Evolutionary conservation across 1,140 invertebrate genomes (phyloP), one percentile per base, ranked within the genome.

Genomic region (Helicoverpa armigera): DNA sequence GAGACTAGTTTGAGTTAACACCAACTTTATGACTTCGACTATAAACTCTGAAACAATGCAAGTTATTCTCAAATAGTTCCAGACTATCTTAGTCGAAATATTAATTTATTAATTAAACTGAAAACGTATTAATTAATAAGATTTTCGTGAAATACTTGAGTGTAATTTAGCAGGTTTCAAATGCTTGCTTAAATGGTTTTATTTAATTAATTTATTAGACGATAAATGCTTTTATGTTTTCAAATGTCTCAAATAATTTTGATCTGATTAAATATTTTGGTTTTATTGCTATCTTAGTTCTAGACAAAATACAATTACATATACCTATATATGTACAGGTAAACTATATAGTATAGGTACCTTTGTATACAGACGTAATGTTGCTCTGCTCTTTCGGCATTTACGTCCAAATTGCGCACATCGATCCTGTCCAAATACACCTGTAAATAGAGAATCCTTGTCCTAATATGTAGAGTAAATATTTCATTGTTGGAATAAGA

Each of bases 391-490:
- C 69, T 72, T 31, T 14, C 67, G 50, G 13, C 50, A 54, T 18
- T 54, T 53, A 54, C 13, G 7, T 16, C 50, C 50, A 72, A 54
- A 54, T 72, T 72, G 50, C 69, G 12, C 3, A 31, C 50, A 54
- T 72, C 7, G 69, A n/a, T 72, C 65, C 69, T 72, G 50, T 72
- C 12, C 69, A 72, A 72, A 72, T 14, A 72, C 13, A 72, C 50
- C 69, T 31, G 50, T 54, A 65, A 65, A 65, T 72, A 53, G 16
- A 51, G 16, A 50, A 72, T 72, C 18, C 31, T 53, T 72, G 48
- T 54, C 50, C 50, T 72, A 72, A 54, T 72, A 72, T 51, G 16
- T 12, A 54, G 43, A 61, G 56, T 53, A 75, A 75, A 75, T 61
- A 75, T 73, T 9, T 16, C 72, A 5, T 60, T 35, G 31, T 43